Base-by-base conservation (phyloP, 2,888 invertebrate genomes). In the Acanthosepion lycidas region DNA sequence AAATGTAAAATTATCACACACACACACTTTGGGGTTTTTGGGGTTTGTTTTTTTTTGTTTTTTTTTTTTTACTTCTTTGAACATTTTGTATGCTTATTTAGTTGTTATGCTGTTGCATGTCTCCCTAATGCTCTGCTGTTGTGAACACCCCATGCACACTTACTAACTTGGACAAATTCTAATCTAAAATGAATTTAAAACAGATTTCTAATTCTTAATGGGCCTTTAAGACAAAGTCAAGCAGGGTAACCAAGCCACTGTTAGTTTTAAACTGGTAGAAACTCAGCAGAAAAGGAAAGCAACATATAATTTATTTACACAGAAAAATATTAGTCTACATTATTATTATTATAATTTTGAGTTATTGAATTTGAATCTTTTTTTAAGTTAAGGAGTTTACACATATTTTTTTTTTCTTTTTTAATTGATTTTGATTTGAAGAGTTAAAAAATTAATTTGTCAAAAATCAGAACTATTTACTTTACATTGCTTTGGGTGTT, bases 121-220 rank as follows among this genome's bases (percentile, higher is more conserved):
- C 78, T 33, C 78, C 78, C 78, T n/a, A 12, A 12, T 78, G 78
- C 78, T 78, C 78, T 78, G 78, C 78, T 78, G 78, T 78, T 78
- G 78, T 78, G 78, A 78, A 78, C 18, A 12, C n/a, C 78, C 78
- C n/a, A n/a, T 78, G 78, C 78, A 78, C 78, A 78, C 78, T 78
- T 78, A 78, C 78, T 78, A 78, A 78, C 78, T 78, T 78, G 78
- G 78, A 78, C 78, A 78, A 78, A n/a, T 78, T 78, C 78, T 33
- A 28, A 9, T 78, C n/a, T 78, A 78, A 78, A 78, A n/a, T 78
- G 15, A 78, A 78, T 23, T n/a, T 0, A 23, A 33, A n/a, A 78
- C 3, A n/a, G n/a, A n/a, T 15, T 15, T 12, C n/a, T 5, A 78
- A 78, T 78, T 78, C n/a, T 15, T 2, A 9, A 78, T 78, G 78